phyloP scores from a whole-genome alignment of 2,888 invertebrate species.

The Helobdella robusta region DNA sequence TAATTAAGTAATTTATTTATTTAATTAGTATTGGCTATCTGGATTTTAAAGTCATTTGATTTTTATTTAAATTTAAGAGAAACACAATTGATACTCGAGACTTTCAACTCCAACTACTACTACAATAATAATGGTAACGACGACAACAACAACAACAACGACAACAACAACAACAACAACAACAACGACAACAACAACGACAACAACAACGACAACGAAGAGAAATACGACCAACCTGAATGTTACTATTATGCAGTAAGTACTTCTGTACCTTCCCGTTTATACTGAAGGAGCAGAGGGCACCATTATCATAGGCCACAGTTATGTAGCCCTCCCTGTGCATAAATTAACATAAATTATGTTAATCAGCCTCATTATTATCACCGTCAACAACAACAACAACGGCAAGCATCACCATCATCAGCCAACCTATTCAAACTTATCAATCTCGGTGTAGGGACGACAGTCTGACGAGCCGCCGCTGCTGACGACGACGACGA shows the following conservation, averaged over 20 bases:
- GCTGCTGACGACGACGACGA: conserved; percentile 4
- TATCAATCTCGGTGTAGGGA: no score
- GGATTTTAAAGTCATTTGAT: no score
- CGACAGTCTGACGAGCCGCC: conserved; percentile 82
- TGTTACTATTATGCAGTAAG: conserved; percentile 84
- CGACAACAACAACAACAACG: neutral
- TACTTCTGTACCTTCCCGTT: conserved; percentile 80
- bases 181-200: neutral
- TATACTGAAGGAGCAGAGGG: conserved; percentile 84
- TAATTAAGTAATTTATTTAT: no score
- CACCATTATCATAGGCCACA: conserved; percentile 79
- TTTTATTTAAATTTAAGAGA: no score
- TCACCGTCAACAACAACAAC: no score
- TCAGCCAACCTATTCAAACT: no score
- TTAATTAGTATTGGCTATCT: no score
- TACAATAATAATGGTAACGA: conserved; percentile 36
- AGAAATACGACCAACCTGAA: conserved; percentile 60
- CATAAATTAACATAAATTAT: no score
- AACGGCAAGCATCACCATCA: no score
- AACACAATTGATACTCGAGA: neutral
- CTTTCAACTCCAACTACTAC: neutral
- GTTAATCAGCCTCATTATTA: no score
- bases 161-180: conserved; percentile 1
- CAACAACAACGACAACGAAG: neutral
- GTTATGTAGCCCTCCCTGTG: conserved; percentile 92